A percentile compares a stretch with the other conserved stretches of the same genome.
phyloP scores from a whole-genome alignment of 2,888 invertebrate species.

The Sacculina carcini region DNA sequence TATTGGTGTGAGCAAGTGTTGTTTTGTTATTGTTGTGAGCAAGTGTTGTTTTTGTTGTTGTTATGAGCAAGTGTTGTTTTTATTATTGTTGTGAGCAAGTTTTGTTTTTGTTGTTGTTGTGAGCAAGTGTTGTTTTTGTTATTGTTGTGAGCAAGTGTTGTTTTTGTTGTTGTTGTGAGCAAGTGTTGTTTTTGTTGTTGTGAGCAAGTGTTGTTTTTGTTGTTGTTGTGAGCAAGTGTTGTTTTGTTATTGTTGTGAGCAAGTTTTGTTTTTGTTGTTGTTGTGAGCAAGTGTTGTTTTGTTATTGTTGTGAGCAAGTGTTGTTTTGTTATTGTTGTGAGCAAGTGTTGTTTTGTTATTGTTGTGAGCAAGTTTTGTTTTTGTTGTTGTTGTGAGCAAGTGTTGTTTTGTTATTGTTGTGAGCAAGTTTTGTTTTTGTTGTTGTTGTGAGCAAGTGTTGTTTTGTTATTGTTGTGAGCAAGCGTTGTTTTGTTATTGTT shows the following conservation, averaged over 20 bases:
- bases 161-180: too few species aligned
- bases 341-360: not conserved
- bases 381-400: slow-evolving; percentile 21
- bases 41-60: slow-evolving; percentile 3
- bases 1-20: not conserved
- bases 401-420: slow-evolving; percentile 20
- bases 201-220: not conserved
- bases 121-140: not conserved
- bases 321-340: not conserved
- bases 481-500: slow-evolving; percentile 4
- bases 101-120: not conserved
- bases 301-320: not conserved
- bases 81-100: slow-evolving; percentile 20
- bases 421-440: not conserved
- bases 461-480: not conserved
- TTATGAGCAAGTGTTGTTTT: slow-evolving; percentile 33
- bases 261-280: slow-evolving; percentile 3
- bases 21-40: not conserved
- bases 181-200: slow-evolving; percentile 32
- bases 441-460: not conserved
- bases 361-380: not conserved
- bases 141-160: not conserved
- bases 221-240: not conserved
- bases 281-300: slow-evolving; percentile 29
- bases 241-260: not conserved